Conservation (phyloP, 1,140 invertebrate genomes). For the Andricus grossulariae region DNA sequence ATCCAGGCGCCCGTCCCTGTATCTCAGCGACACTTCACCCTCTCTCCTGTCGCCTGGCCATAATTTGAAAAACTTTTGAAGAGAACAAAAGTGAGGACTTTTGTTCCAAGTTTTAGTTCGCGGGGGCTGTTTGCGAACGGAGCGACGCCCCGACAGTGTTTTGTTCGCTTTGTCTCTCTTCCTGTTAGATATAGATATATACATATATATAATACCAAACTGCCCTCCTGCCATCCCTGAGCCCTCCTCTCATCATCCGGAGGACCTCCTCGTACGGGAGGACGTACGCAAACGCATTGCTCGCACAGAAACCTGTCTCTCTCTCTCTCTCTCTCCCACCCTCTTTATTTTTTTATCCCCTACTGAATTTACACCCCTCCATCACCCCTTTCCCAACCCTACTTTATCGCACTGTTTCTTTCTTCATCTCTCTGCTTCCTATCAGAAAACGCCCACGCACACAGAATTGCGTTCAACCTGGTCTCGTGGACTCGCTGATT, state of each 20-base stretch:
- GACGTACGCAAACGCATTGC: conserved; percentile 44
- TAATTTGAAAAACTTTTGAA: conserved; percentile 74
- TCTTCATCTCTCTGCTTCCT: conserved; percentile 33
- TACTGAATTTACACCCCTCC: conserved; percentile 21
- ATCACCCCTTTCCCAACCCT: conserved; percentile 32
- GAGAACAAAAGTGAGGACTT: conserved; percentile 73
- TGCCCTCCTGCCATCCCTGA: conserved; percentile 58
- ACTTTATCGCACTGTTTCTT: conserved; percentile 50
- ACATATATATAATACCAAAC: conserved; percentile 57
- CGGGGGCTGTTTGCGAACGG: conserved; percentile 63
- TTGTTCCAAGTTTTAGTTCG: conserved; percentile 73
- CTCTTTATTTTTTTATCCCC: neutral
- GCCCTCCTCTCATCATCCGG: conserved; percentile 38
- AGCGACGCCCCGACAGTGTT: conserved; percentile 72
- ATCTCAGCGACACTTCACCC: conserved; percentile 34
- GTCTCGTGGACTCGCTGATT: conserved; percentile 1
- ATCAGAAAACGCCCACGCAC: conserved; percentile 17
- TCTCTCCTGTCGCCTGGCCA: conserved; percentile 58
- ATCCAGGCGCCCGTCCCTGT: conserved; percentile 11
- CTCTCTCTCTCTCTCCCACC: conserved; percentile 31
- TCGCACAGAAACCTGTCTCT: conserved; percentile 41
- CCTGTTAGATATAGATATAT: conserved; percentile 61
- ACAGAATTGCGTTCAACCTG: conserved; percentile 1
- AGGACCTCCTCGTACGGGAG: conserved; percentile 44
- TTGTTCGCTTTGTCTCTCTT: conserved; percentile 73